Percentiles rank a stretch among this genome's conserved stretches.
Conservation (phyloP, 2,113 vertebrate genomes). For the Mohoua ochrocephala region DNA sequence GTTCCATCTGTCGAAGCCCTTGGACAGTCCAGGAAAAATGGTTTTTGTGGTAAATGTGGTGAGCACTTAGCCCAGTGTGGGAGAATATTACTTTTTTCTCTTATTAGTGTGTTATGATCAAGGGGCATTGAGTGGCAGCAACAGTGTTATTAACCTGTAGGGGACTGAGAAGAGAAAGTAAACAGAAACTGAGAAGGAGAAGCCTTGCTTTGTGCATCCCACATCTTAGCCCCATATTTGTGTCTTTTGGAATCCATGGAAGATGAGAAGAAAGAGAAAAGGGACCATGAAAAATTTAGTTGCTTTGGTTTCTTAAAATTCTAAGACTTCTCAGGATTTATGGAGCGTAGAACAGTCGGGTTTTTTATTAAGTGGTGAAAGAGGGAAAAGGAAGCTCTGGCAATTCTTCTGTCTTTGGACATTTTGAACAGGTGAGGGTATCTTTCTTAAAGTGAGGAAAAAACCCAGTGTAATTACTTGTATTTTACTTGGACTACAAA, state of each 20-base stretch:
- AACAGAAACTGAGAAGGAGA: not conserved
- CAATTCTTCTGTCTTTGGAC: not conserved
- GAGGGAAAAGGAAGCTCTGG: not conserved
- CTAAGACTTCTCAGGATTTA: not conserved
- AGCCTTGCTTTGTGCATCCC: not conserved
- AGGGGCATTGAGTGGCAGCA: not conserved
- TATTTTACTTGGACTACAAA: not conserved
- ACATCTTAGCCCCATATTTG: rapidly evolving
- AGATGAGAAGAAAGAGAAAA: not conserved
- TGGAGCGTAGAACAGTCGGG: not conserved
- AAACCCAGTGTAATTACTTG: not conserved
- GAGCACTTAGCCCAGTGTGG: not conserved
- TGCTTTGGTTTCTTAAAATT: not conserved
- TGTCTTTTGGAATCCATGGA: not conserved
- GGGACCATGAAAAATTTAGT: not conserved
- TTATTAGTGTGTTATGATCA: not conserved
- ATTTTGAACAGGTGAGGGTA: not conserved
- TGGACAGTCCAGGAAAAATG: not conserved
- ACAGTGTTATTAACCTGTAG: not conserved
- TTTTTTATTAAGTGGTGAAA: not conserved
- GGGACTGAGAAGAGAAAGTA: not conserved
- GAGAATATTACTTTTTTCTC: not conserved
- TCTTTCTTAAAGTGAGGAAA: not conserved
- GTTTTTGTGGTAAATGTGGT: not conserved
- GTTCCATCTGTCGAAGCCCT: not conserved